phyloP scores from a whole-genome alignment of 2,113 vertebrate species.

The Corythaeola cristata region DNA sequence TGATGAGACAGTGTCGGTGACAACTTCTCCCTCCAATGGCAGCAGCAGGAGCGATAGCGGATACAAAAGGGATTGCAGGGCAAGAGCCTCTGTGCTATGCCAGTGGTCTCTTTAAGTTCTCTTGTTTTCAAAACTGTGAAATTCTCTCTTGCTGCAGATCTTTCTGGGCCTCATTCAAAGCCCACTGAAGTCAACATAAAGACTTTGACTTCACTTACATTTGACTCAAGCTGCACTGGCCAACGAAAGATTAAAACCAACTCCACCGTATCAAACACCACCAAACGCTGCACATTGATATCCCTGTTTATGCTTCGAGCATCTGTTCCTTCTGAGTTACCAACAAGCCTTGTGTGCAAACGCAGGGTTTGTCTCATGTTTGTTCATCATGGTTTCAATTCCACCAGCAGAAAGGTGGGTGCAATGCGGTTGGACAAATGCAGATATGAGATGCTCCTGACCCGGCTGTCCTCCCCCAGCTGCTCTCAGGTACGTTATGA shows the following conservation, averaged over 20 bases:
- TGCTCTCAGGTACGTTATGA: accelerated
- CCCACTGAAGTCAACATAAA: neutral
- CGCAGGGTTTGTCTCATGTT: neutral
- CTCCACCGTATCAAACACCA: neutral
- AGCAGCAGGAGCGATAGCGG: neutral
- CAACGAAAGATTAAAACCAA: slow-evolving; percentile 1
- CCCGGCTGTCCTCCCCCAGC: neutral
- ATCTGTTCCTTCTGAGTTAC: neutral
- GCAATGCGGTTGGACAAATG: accelerated
- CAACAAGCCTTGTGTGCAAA: neutral
- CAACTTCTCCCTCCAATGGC: neutral
- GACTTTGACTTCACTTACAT: neutral
- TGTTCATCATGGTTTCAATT: neutral
- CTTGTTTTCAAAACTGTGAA: neutral
- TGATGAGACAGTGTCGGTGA: neutral
- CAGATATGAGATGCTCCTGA: accelerated
- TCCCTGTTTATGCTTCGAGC: neutral
- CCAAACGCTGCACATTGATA: neutral
- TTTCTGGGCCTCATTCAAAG: neutral
- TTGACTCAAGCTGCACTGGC: neutral
- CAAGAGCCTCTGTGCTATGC: neutral
- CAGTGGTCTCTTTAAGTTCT: neutral
- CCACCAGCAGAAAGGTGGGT: accelerated
- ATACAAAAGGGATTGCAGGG: neutral
- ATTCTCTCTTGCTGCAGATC: neutral